These are phyloP conservation scores for Hedya salicella DNA, from an alignment of 2,888 invertebrate species.

Conservation along the genomic window DNA sequence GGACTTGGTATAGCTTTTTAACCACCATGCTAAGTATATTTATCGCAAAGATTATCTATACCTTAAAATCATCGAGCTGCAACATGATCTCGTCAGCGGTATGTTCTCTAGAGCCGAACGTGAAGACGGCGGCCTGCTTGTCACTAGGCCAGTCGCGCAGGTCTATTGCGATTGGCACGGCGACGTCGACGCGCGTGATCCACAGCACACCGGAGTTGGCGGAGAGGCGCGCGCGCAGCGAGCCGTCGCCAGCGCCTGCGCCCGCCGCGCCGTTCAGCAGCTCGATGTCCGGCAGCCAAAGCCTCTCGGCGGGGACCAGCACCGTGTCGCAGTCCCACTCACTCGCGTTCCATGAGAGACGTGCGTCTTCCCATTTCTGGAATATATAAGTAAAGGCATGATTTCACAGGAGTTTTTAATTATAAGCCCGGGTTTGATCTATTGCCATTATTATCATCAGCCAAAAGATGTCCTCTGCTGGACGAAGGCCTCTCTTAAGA, in stretches of 20 bases:
- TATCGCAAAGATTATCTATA: slow-evolving; percentile 47
- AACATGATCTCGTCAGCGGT: slow-evolving; percentile 85
- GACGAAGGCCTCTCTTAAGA: too few species aligned
- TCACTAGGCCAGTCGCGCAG: slow-evolving; percentile 91
- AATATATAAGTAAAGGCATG: slow-evolving; percentile 38
- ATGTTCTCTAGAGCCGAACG: slow-evolving; percentile 90
- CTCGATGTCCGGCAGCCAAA: slow-evolving; percentile 92
- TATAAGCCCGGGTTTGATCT: background rate
- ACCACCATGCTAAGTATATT: too few species aligned
- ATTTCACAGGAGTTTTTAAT: background rate
- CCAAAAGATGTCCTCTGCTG: too few species aligned
- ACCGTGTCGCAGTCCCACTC: slow-evolving; percentile 86
- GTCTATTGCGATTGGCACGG: slow-evolving; percentile 62
- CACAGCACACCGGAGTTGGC: slow-evolving; percentile 86
- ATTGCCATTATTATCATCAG: too few species aligned
- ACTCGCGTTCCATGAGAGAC: slow-evolving; percentile 88
- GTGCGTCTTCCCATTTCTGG: slow-evolving; percentile 91
- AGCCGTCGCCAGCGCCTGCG: slow-evolving; percentile 85
- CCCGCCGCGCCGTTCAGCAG: slow-evolving; percentile 88
- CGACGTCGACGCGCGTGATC: slow-evolving; percentile 62
- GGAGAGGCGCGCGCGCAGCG: slow-evolving; percentile 87
- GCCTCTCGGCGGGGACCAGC: slow-evolving; percentile 88
- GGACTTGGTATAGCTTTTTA: too few species aligned
- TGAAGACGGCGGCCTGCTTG: slow-evolving; percentile 87
- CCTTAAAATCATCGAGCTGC: slow-evolving; percentile 55